A percentile compares a stretch with the other conserved stretches of the same genome.
phyloP scores from a whole-genome alignment of 1,140 invertebrate species.

The Sitodiplosis mosellana region DNA sequence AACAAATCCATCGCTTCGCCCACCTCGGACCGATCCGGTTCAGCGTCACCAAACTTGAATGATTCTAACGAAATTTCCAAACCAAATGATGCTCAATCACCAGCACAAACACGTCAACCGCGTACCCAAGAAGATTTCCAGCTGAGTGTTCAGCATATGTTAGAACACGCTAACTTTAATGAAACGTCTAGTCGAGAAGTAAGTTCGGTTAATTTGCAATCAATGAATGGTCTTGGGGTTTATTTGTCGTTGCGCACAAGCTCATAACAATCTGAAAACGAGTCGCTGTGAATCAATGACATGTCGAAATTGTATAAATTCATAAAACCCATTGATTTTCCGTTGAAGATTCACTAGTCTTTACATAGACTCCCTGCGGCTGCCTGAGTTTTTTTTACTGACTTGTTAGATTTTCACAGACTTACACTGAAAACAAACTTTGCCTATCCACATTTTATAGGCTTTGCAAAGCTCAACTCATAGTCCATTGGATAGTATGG shows the following conservation, averaged over 20 bases:
- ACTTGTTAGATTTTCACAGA: too few species aligned
- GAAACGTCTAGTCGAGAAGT: constrained; percentile 25
- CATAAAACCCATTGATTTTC: not conserved
- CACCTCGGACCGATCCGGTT: not conserved
- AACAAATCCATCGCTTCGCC: not conserved
- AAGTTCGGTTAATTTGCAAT: too few species aligned
- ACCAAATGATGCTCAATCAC: too few species aligned
- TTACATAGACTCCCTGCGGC: too few species aligned
- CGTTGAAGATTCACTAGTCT: too few species aligned
- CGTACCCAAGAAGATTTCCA: constrained; percentile 35
- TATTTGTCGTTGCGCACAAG: not conserved
- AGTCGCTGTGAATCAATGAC: not conserved
- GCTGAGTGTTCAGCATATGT: constrained; percentile 32
- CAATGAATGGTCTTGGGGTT: too few species aligned
- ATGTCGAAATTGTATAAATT: not conserved
- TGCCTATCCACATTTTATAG: too few species aligned
- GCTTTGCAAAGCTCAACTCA: too few species aligned
- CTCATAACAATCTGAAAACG: not conserved
- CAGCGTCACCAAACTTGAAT: not conserved
- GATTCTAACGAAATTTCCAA: not conserved
- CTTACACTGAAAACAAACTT: too few species aligned
- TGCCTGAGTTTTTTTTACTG: too few species aligned
- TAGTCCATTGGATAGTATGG: too few species aligned
- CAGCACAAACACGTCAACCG: constrained; percentile 6
- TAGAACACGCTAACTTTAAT: constrained; percentile 36